A percentile compares a stretch with the other conserved stretches of the same genome.
phyloP scores from a whole-genome alignment of 35 echinoderm and acorn worm genomes.

The Lytechinus pictus region DNA sequence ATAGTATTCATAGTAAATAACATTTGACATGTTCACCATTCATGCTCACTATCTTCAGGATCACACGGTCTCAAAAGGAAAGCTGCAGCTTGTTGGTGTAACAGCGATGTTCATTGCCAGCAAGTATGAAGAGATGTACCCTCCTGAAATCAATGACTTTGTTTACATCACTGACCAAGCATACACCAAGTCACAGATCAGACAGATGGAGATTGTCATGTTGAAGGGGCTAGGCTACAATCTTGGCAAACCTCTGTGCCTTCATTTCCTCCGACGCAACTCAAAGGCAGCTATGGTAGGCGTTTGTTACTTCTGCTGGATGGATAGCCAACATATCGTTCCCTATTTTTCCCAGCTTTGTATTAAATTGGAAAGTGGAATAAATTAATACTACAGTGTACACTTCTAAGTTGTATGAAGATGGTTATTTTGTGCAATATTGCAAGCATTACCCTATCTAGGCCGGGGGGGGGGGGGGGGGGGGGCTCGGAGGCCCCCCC shows the following conservation, averaged over 20 bases:
- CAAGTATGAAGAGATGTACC: constrained; percentile 99
- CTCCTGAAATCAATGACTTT: constrained; percentile 98
- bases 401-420: too few species aligned
- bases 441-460: too few species aligned
- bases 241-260: constrained; percentile 89
- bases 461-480: too few species aligned
- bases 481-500: too few species aligned
- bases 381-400: too few species aligned
- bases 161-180: constrained; percentile 99
- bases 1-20: too few species aligned
- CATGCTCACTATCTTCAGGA: constrained; percentile 48
- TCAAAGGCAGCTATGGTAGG: constrained; percentile 95
- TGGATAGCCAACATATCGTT: too few species aligned
- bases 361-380: too few species aligned
- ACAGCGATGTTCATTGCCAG: constrained; percentile 96
- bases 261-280: constrained; percentile 93
- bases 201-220: constrained; percentile 75
- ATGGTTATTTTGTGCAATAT: too few species aligned
- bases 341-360: too few species aligned
- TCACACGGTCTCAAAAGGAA: constrained; percentile 84
- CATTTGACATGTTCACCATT: too few species aligned
- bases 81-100: constrained; percentile 94
- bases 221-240: constrained; percentile 63
- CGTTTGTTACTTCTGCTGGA: background rate
- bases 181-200: constrained; percentile 90